Percentiles rank a stretch among this genome's conserved stretches.
Conservation (phyloP, 1,140 invertebrate genomes). For the Drosophila nigrodunni region DNA sequence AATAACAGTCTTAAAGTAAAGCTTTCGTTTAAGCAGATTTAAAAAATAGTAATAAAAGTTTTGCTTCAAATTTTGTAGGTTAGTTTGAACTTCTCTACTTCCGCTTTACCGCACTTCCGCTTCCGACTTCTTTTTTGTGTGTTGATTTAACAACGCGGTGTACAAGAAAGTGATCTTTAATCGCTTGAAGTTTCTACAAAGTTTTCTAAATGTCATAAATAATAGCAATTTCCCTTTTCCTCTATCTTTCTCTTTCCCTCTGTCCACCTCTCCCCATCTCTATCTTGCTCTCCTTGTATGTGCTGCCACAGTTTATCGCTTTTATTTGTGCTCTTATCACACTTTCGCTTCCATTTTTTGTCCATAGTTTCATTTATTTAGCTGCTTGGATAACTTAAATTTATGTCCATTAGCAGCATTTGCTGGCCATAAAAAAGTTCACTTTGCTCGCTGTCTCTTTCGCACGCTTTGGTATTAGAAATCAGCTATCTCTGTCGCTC, state of each 20-base stretch:
- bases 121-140: too few species aligned
- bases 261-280: not conserved
- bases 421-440: conserved; percentile 44
- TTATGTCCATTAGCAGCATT: conserved; percentile 51
- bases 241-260: not conserved
- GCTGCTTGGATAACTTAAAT: conserved; percentile 39
- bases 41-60: too few species aligned
- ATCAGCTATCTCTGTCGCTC: conserved; percentile 6
- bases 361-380: conserved; percentile 6
- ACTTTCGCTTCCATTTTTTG: not conserved
- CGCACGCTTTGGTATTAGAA: not conserved
- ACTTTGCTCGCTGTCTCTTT: not conserved
- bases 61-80: too few species aligned
- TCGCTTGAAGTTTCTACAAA: too few species aligned
- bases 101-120: too few species aligned
- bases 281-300: not conserved
- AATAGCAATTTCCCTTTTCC: too few species aligned
- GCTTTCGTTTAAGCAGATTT: too few species aligned
- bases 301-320: not conserved
- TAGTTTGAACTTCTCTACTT: too few species aligned
- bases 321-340: conserved; percentile 12
- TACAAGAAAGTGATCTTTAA: too few species aligned
- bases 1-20: too few species aligned
- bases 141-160: too few species aligned
- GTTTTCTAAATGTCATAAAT: too few species aligned